phyloP scores from a whole-genome alignment of 2,113 vertebrate species.

The Macroglossus sobrinus region DNA sequence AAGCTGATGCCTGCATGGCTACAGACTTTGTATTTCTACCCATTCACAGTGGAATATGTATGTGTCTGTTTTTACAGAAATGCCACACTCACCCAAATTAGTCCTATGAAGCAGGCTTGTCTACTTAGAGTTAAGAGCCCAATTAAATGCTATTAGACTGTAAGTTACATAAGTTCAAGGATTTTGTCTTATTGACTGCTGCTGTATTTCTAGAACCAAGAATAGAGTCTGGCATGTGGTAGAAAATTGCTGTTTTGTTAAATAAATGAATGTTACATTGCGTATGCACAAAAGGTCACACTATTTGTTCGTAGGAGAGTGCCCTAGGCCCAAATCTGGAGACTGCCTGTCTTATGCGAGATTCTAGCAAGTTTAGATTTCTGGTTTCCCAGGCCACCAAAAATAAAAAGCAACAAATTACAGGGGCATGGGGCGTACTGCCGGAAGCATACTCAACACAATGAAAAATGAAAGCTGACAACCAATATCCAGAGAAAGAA shows the following conservation, averaged over 20 bases:
- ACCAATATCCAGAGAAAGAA: not conserved
- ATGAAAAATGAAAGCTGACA: slow-evolving; percentile 42
- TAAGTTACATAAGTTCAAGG: not conserved
- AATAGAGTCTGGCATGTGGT: not conserved
- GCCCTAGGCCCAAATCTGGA: slow-evolving; percentile 21
- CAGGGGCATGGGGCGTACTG: not conserved
- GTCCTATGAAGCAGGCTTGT: not conserved
- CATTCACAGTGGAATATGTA: not conserved
- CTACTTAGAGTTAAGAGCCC: not conserved
- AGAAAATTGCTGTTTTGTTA: slow-evolving; percentile 24
- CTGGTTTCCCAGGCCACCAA: slow-evolving; percentile 52
- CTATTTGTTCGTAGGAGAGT: not conserved
- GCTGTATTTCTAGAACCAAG: slow-evolving; percentile 1
- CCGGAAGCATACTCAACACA: not conserved
- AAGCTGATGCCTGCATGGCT: not conserved
- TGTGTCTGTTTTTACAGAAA: not conserved
- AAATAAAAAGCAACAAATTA: slow-evolving; percentile 50
- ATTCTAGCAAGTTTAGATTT: slow-evolving; percentile 13
- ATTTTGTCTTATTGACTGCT: not conserved
- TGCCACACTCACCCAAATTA: not conserved
- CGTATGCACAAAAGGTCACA: slow-evolving; percentile 27
- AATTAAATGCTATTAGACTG: not conserved
- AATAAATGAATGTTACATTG: slow-evolving; percentile 44
- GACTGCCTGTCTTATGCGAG: slow-evolving; percentile 13
- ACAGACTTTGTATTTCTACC: not conserved